Evolutionary conservation across 2,888 invertebrate genomes (phyloP), one percentile per base, ranked within the genome.

Genomic region (Cremastobaeus sp.): DNA sequence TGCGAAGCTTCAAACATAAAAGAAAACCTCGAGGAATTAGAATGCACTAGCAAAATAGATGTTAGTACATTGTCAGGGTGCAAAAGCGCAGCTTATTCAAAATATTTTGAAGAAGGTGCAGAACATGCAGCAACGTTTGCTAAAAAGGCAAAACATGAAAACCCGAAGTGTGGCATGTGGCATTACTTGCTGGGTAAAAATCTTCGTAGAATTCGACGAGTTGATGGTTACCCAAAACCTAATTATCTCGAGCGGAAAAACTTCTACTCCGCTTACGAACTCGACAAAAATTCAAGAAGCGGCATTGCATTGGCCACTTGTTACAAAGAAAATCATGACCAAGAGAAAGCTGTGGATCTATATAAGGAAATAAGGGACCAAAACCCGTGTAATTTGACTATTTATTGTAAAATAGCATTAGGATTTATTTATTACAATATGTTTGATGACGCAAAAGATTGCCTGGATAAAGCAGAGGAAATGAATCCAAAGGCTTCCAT

Each of bases 141-240:
- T 4, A 12, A 47, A 8, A 2, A 39, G 3, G 74, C 74, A 3
- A 52, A 48, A 8, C 34, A 41, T 3, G n/a, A 32, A 1, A 64
- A 74, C 39, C 28, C 45, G 17, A 34, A 64, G 1, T 73, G 68
- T 37, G 37, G 43, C 8, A 1, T 68, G 0, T 73, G 73, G 73
- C 30, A 17, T 18, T 68, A 60, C 14, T 6, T 68, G 1, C 8
- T 9, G 0, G 73, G 30, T 0, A n/a, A 35, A 3, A 66, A 68
- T 50, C 18, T 45, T 9, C 35, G 73, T 1, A 30, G 66, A 17
- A 3, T 34, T 0, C 5, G 68, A 14, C 21, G 52, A 41, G 15
- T 1, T 2, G 18, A 35, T 8, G 43, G 47, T 1, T 34, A 3
- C 3, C 1, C 0, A 0, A 20, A 3, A 0, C 68, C 68, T 0